Conservation (phyloP, 2,797 vertebrate genomes). For the Sebastes iracundus region DNA sequence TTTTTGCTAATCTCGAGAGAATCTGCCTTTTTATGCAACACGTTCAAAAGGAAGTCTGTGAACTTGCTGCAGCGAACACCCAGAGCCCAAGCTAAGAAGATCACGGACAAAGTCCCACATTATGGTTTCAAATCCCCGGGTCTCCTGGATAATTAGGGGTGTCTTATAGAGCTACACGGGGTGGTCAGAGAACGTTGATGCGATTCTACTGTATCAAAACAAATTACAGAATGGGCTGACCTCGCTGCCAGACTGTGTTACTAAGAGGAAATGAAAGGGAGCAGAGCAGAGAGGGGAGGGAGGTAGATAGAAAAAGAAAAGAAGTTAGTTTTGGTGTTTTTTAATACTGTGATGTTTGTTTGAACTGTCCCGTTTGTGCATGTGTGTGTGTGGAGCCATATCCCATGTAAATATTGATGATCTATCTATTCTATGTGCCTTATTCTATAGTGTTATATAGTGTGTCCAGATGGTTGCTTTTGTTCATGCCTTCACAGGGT, state of each 20-base stretch:
- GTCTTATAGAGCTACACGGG: background rate
- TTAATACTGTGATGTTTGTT: constrained; percentile 71
- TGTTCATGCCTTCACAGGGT: constrained; percentile 23
- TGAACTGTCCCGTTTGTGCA: constrained; percentile 23
- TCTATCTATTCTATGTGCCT: constrained; percentile 36
- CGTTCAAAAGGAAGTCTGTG: background rate
- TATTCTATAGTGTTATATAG: constrained; percentile 23
- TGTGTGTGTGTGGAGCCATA: constrained; percentile 56
- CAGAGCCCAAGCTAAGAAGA: background rate
- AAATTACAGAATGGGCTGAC: constrained; percentile 5
- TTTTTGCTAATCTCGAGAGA: background rate
- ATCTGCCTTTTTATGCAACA: background rate
- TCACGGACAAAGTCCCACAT: background rate
- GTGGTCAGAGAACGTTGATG: constrained; percentile 25
- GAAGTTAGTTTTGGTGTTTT: constrained; percentile 19
- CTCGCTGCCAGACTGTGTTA: constrained; percentile 11
- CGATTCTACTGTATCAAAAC: constrained; percentile 52
- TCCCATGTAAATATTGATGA: constrained; percentile 60
- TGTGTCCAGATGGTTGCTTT: constrained; percentile 25
- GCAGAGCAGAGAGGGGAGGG: background rate
- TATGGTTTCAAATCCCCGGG: background rate
- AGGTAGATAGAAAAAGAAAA: background rate
- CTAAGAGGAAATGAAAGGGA: constrained; percentile 19
- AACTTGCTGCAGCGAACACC: background rate
- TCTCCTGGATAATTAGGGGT: background rate